phyloP scores from a whole-genome alignment of 2,797 vertebrate genomes.

The Zenarchopterus dispar region DNA sequence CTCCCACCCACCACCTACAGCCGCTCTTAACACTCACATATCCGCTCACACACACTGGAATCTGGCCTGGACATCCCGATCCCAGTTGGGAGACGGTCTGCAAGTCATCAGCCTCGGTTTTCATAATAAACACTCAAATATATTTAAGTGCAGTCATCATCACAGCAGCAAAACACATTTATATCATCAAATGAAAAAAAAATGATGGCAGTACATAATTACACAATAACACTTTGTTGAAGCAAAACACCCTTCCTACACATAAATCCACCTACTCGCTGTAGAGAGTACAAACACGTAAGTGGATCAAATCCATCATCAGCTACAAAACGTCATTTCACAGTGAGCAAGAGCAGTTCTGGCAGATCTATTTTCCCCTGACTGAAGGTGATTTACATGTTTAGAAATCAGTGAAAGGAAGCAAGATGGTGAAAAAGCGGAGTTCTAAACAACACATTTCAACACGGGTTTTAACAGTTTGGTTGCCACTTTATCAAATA shows the following conservation, averaged over 20 bases:
- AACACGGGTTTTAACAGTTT: slow-evolving; percentile 76
- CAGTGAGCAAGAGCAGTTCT: slow-evolving; percentile 69
- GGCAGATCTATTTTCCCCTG: slow-evolving; percentile 72
- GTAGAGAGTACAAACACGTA: slow-evolving; percentile 46
- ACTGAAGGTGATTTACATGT: slow-evolving; percentile 76
- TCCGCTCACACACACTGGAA: slow-evolving; percentile 36
- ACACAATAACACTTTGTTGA: slow-evolving; percentile 34
- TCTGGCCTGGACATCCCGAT: slow-evolving; percentile 30
- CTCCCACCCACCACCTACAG: slow-evolving; percentile 67
- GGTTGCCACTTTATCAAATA: slow-evolving; percentile 83
- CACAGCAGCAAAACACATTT: slow-evolving; percentile 17
- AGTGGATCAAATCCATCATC: slow-evolving; percentile 71
- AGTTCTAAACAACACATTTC: slow-evolving; percentile 75
- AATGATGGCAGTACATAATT: slow-evolving; percentile 38
- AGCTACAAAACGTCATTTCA: slow-evolving; percentile 61
- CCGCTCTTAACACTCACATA: slow-evolving; percentile 54
- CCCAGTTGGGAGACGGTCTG: neutral
- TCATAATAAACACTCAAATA: slow-evolving; percentile 19
- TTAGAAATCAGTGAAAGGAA: slow-evolving; percentile 66
- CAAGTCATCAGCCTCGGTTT: slow-evolving; percentile 29
- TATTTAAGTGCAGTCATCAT: slow-evolving; percentile 8
- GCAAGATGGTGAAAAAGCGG: slow-evolving; percentile 49
- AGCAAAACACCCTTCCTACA: slow-evolving; percentile 46
- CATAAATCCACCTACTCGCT: slow-evolving; percentile 49
- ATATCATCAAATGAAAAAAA: slow-evolving; percentile 22